Conservation (phyloP, 2,888 invertebrate species). For the Megastigmus dorsalis region DNA sequence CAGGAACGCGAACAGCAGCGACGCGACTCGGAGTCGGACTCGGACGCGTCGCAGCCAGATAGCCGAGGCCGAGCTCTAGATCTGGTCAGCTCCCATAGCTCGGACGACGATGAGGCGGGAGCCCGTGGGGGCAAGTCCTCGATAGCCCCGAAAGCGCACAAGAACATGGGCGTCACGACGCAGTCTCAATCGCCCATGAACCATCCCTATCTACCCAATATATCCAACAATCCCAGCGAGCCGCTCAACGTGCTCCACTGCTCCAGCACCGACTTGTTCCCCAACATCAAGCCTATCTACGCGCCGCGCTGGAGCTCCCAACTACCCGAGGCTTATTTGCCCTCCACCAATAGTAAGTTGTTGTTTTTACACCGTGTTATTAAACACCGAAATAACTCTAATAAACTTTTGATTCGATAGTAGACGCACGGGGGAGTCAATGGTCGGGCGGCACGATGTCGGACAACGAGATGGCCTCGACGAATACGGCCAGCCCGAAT, state of each 20-base stretch:
- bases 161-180: conserved; percentile 70
- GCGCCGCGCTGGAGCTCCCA: conserved; percentile 83
- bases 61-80: conserved; percentile 89
- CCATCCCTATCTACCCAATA: conserved; percentile 79
- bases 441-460: conserved; percentile 89
- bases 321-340: conserved; percentile 80
- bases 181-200: conserved; percentile 62
- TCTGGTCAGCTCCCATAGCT: conserved; percentile 95
- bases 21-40: conserved; percentile 87
- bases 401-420: conserved; percentile 51
- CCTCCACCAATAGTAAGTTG: conserved; percentile 68
- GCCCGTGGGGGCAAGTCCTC: not conserved
- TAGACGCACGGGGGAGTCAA: conserved; percentile 75
- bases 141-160: conserved; percentile 65
- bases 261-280: conserved; percentile 81
- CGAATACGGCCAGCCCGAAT: conserved; percentile 80
- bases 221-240: conserved; percentile 61
- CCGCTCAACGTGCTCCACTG: conserved; percentile 71
- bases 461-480: conserved; percentile 82
- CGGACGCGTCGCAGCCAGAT: conserved; percentile 80
- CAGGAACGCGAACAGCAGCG: conserved; percentile 52
- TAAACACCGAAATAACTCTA: not conserved
- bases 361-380: not conserved
- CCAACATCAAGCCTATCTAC: conserved; percentile 80
- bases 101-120: conserved; percentile 82